These are phyloP conservation scores for Listronotus oregonensis DNA, from an alignment of 1,140 invertebrate species.

Conservation along the genomic window DNA sequence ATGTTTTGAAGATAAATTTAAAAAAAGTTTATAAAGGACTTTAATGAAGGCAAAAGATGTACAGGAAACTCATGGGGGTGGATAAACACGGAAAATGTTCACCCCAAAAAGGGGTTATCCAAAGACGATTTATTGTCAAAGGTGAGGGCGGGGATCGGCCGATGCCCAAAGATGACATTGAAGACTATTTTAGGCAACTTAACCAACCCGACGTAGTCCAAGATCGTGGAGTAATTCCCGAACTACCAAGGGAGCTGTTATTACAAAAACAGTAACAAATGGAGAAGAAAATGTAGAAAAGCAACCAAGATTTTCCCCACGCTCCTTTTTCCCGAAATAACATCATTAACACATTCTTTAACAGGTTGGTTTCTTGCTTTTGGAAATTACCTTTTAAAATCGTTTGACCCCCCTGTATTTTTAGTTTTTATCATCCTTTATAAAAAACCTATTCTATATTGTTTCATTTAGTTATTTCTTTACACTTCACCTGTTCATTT, in stretches of 20 bases:
- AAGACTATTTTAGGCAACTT: conserved; percentile 38
- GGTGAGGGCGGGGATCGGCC: conserved; percentile 30
- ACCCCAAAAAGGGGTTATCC: conserved; percentile 59
- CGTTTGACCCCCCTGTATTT: conserved; percentile 2
- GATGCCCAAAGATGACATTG: conserved; percentile 34
- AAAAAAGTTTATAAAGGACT: conserved; percentile 59
- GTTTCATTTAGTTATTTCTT: conserved; percentile 9
- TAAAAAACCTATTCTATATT: neutral
- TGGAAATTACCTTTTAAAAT: neutral
- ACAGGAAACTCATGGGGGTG: conserved; percentile 57
- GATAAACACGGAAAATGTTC: conserved; percentile 61
- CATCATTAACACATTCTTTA: conserved; percentile 33
- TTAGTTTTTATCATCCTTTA: neutral
- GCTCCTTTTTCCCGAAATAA: conserved; percentile 21
- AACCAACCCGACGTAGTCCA: conserved; percentile 37
- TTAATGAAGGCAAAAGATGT: conserved; percentile 60
- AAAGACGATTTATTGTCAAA: conserved; percentile 58
- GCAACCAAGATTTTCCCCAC: conserved; percentile 35
- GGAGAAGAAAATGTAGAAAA: conserved; percentile 18
- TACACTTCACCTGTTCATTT: conserved; percentile 22
- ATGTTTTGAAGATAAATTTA: conserved; percentile 60
- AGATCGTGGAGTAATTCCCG: conserved; percentile 32
- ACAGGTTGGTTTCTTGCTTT: conserved; percentile 44
- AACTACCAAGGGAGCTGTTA: conserved; percentile 19
- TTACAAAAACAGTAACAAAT: conserved; percentile 29